Evolutionary conservation across 2,888 invertebrate species (phyloP).

Genomic region (Cataglyphis cursor): DNA sequence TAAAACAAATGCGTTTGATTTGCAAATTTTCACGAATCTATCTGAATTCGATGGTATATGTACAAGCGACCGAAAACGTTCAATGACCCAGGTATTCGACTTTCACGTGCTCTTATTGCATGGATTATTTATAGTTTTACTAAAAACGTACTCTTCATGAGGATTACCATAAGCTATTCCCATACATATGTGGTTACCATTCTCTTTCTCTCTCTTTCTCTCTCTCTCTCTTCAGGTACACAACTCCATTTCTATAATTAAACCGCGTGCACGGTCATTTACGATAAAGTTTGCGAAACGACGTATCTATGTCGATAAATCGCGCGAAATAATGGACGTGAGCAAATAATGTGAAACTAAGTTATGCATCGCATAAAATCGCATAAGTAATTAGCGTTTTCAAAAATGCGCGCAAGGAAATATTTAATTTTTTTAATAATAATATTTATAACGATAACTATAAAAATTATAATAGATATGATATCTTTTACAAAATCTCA

Average conservation of each 20-base stretch:
- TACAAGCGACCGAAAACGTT: slow-evolving; percentile 66
- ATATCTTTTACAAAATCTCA: not conserved
- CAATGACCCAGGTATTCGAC: slow-evolving; percentile 71
- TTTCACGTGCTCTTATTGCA: slow-evolving; percentile 64
- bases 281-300: slow-evolving; percentile 58
- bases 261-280: slow-evolving; percentile 60
- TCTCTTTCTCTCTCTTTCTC: not conserved
- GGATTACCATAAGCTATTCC: slow-evolving; percentile 71
- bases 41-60: slow-evolving; percentile 17
- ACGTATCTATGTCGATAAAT: slow-evolving; percentile 22
- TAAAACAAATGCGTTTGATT: not conserved
- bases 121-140: slow-evolving; percentile 77
- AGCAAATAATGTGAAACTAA: not conserved
- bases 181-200: slow-evolving; percentile 63
- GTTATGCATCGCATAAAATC: not conserved
- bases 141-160: slow-evolving; percentile 71
- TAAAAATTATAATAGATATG: slow-evolving; percentile 10
- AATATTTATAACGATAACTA: too few relatives aligned
- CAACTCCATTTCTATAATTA: slow-evolving; percentile 75
- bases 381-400: not conserved
- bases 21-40: not conserved
- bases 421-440: not conserved
- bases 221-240: slow-evolving; percentile 62
- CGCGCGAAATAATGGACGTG: not conserved
- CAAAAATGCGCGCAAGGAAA: not conserved